Percentiles rank a stretch among this genome's conserved stretches.
phyloP scores from a whole-genome alignment of 2,113 vertebrate species.

The Planiliza haematocheilus region DNA sequence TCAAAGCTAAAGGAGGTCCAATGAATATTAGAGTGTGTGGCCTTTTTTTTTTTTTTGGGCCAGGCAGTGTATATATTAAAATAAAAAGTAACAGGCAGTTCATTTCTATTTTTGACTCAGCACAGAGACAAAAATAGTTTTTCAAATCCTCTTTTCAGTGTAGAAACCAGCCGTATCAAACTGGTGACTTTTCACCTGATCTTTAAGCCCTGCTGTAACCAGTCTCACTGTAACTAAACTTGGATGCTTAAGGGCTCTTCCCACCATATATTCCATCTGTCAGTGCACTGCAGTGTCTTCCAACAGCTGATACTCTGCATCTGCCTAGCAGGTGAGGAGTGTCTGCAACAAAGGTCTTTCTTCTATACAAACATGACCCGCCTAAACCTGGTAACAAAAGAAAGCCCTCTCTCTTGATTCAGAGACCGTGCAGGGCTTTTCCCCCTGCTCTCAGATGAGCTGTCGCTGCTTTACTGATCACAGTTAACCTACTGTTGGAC shows the following conservation, averaged over 20 bases:
- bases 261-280: constrained; percentile 54
- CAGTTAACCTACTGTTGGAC: constrained; percentile 39
- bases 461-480: constrained; percentile 47
- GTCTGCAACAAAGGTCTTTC: constrained; percentile 25
- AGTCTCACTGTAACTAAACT: constrained; percentile 43
- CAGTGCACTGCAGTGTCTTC: neutral
- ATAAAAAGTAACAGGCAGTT: no score
- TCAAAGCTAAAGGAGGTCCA: no score
- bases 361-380: constrained; percentile 18
- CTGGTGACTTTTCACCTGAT: constrained; percentile 10
- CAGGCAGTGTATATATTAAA: no score
- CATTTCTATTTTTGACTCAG: neutral
- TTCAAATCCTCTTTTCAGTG: neutral
- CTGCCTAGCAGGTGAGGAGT: constrained; percentile 39
- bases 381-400: constrained; percentile 46
- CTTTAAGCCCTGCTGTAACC: neutral
- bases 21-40: no score
- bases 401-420: neutral
- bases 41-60: no score
- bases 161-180: neutral
- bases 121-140: neutral
- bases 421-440: constrained; percentile 25
- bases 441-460: constrained; percentile 15
- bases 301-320: neutral
- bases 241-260: constrained; percentile 37